Evolutionary conservation across 2,113 vertebrate species (phyloP).

Genomic region (Leptobrachium leishanense): DNA sequence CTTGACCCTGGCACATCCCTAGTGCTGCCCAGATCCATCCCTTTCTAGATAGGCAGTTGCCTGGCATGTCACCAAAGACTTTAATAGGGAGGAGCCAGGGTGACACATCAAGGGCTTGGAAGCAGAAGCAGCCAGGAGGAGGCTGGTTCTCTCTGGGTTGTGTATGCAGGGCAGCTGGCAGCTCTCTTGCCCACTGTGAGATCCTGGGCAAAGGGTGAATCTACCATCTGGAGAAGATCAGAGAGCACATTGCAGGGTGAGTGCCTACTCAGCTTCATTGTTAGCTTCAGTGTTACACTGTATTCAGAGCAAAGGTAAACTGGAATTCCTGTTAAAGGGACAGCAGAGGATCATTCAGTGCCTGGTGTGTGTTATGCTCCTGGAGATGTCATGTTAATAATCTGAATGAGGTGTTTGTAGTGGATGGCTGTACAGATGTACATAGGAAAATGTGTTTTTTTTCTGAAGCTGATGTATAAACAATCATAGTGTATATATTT

Average conservation of each 20-base stretch:
- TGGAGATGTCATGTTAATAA: too few species aligned
- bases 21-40: not conserved
- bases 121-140: conserved; percentile 9
- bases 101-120: conserved; percentile 34
- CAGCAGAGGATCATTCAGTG: not conserved
- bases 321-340: not conserved
- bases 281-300: not conserved
- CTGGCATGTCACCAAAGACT: conserved; percentile 36
- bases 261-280: not conserved
- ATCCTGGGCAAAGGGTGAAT: conserved; percentile 28
- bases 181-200: conserved; percentile 3
- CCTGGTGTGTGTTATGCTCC: too few species aligned
- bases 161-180: conserved; percentile 19
- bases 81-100: conserved; percentile 57
- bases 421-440: too few species aligned
- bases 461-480: too few species aligned
- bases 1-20: conserved; percentile 36
- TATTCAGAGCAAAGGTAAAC: conserved; percentile 37
- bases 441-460: too few species aligned
- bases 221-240: conserved; percentile 12
- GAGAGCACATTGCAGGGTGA: conserved; percentile 28
- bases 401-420: too few species aligned
- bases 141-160: conserved; percentile 12
- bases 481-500: too few species aligned
- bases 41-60: conserved; percentile 19